Base-by-base conservation (phyloP, 2,113 vertebrate species). In the Aramus guarauna region DNA sequence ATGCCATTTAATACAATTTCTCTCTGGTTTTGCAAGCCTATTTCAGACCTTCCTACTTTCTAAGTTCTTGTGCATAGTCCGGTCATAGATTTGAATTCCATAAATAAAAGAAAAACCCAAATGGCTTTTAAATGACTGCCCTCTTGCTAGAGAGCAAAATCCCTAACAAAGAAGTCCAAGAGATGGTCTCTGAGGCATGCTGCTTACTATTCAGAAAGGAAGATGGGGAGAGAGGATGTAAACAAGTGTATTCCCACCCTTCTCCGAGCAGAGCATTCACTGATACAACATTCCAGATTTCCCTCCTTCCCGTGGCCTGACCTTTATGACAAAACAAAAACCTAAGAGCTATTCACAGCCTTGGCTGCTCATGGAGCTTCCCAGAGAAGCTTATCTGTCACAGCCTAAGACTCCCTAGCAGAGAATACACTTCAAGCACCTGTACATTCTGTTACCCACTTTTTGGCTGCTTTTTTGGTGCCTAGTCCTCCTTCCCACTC, bases 201-300 rank as follows among this genome's bases (percentile, higher is more conserved):
- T 71, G n/a, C 47, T 78, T 68, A 34, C 52, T 83, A 12, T 56
- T 81, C 34, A 59, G 12, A 71, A 88, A 93, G 88, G 50, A 87
- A 87, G 48, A 52, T 60, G 39, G 19, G 41, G 39, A 85, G 58
- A 88, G 67, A 93, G 39, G 39, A 92, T 48, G n/a, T 90, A 92
- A 96, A 94, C 67, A 93, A 94, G 27, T 24, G 18, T 76, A 90
- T 87, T 81, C 50, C 60, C 43, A 78, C 80, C 80, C 69, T 78
- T 60, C 60, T 85, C 39, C 1, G 1, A 23, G 48, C 73, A 71
- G 75, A 92, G 87, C n/a, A 86, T 10, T 24, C 6, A 58, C 67
- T n/a, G n/a, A n/a, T n/a, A n/a, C n/a, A n/a, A n/a, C 50, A 34
- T 88, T 92, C 72, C 72, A 86, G 76, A 75, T 89, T 89, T 86